phyloP scores from a whole-genome alignment of 2,113 vertebrate genomes.

The Upupa epops region DNA sequence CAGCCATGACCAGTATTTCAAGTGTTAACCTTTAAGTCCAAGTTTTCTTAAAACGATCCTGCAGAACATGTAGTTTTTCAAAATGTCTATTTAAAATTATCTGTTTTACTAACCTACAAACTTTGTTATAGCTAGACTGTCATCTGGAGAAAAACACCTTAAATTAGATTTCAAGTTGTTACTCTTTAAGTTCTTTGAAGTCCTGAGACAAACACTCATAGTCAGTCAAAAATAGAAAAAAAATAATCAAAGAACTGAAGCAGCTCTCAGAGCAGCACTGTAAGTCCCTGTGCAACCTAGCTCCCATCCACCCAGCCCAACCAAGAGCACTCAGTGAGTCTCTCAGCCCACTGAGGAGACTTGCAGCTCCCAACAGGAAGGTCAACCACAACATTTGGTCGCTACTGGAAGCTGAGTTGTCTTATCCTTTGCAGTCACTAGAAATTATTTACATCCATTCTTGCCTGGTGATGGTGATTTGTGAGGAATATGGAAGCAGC shows the following conservation, averaged over 20 bases:
- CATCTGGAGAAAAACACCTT: conserved; percentile 20
- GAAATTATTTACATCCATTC: background rate
- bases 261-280: background rate
- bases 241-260: too few species aligned
- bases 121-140: conserved; percentile 18
- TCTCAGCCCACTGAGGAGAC: background rate
- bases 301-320: background rate
- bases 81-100: background rate
- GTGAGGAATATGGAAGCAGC: background rate
- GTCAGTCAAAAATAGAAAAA: background rate
- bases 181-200: background rate
- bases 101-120: background rate
- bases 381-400: background rate
- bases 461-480: background rate
- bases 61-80: background rate
- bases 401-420: background rate
- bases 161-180: conserved; percentile 31
- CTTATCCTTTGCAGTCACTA: background rate
- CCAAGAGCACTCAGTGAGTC: background rate
- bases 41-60: background rate
- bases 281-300: background rate
- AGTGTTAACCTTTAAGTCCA: background rate
- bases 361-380: background rate
- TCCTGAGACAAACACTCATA: background rate
- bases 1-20: background rate